Evolutionary conservation across 2,888 invertebrate species (phyloP), one percentile per base, ranked within the genome.

Genomic region (Antheraea yamamai): DNA sequence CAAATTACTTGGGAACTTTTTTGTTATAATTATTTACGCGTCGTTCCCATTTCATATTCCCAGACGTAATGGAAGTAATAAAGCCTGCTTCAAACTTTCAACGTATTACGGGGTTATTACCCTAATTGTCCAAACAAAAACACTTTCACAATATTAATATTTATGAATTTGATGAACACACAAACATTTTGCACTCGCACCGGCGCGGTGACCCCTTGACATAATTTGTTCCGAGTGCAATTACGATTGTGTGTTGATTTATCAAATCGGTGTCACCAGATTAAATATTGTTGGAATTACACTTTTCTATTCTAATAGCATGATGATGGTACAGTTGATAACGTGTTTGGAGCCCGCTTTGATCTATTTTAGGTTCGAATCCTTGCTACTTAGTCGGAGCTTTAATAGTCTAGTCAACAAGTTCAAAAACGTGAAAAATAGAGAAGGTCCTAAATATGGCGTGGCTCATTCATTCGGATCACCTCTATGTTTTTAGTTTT

Each of bases 101-200:
- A 76, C 78, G 77, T 75, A 79, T 81, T 79, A 75, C 77, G 66
- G 68, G 72, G 80, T 79, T 81, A 85, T 84, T 86, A 83, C 77
- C 75, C 76, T 82, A 84, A 83, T 84, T 83, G 80, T 78, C 76
- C 76, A 74, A 78, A 78, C 77, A 79, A 78, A 80, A 86, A 84
- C 83, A 87, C 87, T 87, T 87, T 87, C 85, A 80, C 85, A 81
- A 74, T 76, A 79, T 82, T 78, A 81, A 81, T 85, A 81, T 82
- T 81, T 81, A 84, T 82, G 78, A 78, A 80, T 80, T 80, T 75
- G 79, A 80, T 75, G 79, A 75, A 76, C 81, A 81, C 79, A 78
- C 23, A 74, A 76, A 76, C 66, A 74, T 75, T 77, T 77, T 78
- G 78, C 75, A 72, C 76, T 75, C 72, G 68, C 55, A 16, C n/a